Evolutionary conservation across 2,888 invertebrate species (phyloP).

Genomic region (Nemurella pictetii): DNA sequence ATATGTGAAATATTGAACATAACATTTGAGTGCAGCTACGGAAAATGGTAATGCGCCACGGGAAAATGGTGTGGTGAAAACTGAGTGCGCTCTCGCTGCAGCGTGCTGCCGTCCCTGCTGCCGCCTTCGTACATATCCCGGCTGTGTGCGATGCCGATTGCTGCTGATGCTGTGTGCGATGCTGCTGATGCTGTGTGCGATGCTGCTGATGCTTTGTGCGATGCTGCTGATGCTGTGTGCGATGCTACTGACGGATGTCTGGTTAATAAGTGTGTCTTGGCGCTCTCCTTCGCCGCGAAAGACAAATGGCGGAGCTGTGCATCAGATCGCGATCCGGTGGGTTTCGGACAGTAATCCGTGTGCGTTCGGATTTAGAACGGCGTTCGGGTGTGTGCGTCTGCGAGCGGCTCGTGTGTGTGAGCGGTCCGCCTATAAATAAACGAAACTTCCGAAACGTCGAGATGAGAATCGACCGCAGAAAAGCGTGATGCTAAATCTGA

Average conservation of each 20-base stretch:
- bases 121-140: too few species aligned
- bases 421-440: slow-evolving; percentile 10
- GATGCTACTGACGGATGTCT: too few species aligned
- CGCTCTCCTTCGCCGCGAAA: too few species aligned
- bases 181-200: too few species aligned
- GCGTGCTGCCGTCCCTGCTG: background rate
- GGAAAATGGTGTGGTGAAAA: background rate
- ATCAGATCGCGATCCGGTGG: background rate
- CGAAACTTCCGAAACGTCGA: slow-evolving; percentile 4
- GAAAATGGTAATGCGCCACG: too few species aligned
- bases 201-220: too few species aligned
- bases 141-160: too few species aligned
- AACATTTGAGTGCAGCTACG: background rate
- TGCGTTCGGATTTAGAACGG: slow-evolving; percentile 12
- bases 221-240: too few species aligned
- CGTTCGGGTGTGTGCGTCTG: background rate
- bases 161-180: too few species aligned
- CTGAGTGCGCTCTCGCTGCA: background rate
- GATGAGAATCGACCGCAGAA: slow-evolving; percentile 15
- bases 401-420: slow-evolving; percentile 6
- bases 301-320: too few species aligned
- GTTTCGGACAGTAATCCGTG: background rate
- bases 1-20: background rate
- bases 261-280: too few species aligned
- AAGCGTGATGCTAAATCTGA: background rate